Evolutionary conservation across 1,140 invertebrate genomes (phyloP), one percentile per base, ranked within the genome.

Genomic region (Hormaphis cornu): DNA sequence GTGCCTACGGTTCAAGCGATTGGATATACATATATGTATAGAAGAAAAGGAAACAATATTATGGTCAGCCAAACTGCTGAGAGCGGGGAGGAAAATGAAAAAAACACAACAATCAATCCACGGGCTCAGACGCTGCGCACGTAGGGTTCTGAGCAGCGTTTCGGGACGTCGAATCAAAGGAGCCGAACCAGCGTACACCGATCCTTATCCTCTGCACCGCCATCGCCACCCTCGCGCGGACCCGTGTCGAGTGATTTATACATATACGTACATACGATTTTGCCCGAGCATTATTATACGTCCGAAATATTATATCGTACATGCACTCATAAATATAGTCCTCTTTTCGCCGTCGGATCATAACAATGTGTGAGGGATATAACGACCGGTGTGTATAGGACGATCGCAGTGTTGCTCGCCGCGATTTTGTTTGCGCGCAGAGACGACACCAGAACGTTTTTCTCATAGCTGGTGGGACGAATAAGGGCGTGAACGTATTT

Each of bases 41-140:
- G 18, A 9, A 33, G 33, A 20, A 50, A 66, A 28, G 8, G 18
- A 66, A 66, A 66, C 33, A 66, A 66, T 48, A 48, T 66, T 66
- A 44, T 33, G 61, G 61, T 50, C 61, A 50, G 44, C 26, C 44
- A 8, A 50, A 12, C 18, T 37, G 2, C 3, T 42, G 28, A 1
- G 40, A 26, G 58, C 26, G 40, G 40, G 24, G 16, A 18, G 18
- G 44, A 66, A 44, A 14, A 46, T 28, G 8, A 50, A 46, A 54
- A 61, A 46, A 26, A 66, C 48, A 66, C 61, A 66, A 66, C 50
- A 66, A 66, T 50, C 61, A 33, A 66, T 66, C 44, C 61, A 48
- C 61, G 22, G 44, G 10, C 12, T n/a, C 24, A 44, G 22, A 44
- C 56, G 28, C 37, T 26, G 24, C 16, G 18, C 35, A 30, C 26